Evolutionary conservation across 1,140 invertebrate genomes (phyloP), one percentile per base, ranked within the genome.

Genomic region (Cotesia chilonis): DNA sequence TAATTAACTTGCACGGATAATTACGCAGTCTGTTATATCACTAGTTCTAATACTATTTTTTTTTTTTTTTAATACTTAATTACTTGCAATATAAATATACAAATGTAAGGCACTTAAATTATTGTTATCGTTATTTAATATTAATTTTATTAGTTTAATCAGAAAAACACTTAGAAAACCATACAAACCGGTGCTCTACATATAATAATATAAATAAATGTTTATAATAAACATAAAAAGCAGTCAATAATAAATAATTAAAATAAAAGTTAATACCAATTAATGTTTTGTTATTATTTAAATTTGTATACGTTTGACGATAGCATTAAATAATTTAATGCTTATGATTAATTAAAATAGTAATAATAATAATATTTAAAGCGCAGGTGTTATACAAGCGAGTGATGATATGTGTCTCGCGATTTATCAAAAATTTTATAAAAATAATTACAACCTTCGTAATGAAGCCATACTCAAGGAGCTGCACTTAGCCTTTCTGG

Each of bases 401-500:
- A 28, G 14, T 36, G 47, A 68, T 68, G 52, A 68, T 38, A 37
- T 55, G 36, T 68, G 36, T 5, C 10, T 47, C 9, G 17, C 17
- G n/a, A 64, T 37, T 4, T n/a, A 52, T 52, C 17, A 61, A n/a
- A 55, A 55, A 37, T 7, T 17, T 9, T n/a, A 38, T 36, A 63
- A 28, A 47, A 68, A 67, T 63, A 17, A 79, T 87, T 89, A 89
- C 83, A 89, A 88, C 83, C 90, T 88, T 83, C 89, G 86, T 61
- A 91, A 79, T 38, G 89, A 88, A 72, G 89, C 88, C 75, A 90
- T 87, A 80, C 86, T 89, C 74, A 91, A 82, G 17, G 89, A 89
- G 68, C 88, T 87, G 73, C 88, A 85, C 87, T 92, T 92, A 74
- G 90, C 88, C 86, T 94, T 94, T 80, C 93, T 90, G 68, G 91